Conservation (phyloP, 2,113 vertebrate genomes). For the Malurus cyaneus region DNA sequence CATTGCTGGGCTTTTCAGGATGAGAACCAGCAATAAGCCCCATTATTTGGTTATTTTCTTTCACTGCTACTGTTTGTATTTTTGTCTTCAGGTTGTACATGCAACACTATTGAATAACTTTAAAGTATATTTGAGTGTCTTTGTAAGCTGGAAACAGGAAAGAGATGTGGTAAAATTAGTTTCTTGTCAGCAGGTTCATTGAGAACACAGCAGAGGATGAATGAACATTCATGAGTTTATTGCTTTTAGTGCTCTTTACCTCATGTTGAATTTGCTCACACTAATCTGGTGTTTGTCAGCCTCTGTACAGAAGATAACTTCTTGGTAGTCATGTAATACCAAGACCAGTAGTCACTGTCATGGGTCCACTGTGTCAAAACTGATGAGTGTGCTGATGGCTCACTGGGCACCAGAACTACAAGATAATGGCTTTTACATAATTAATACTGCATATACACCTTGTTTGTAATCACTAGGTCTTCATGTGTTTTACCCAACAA, state of each 20-base stretch:
- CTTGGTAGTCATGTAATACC: neutral
- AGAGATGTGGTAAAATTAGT: neutral
- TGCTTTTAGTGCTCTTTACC: neutral
- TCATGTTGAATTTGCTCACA: neutral
- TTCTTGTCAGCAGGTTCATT: neutral
- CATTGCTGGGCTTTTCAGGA: neutral
- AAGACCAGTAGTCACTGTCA: neutral
- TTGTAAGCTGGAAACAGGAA: neutral
- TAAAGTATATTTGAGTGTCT: neutral
- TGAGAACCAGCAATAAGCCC: neutral
- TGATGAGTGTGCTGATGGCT: neutral
- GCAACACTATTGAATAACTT: neutral
- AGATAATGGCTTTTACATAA: neutral
- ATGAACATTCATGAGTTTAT: neutral
- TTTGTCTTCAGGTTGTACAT: neutral
- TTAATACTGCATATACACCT: neutral
- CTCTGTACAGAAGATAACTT: neutral
- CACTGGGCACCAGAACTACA: accelerated
- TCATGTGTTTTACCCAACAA: neutral
- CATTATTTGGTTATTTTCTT: neutral
- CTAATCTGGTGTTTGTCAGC: neutral
- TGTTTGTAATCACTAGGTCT: neutral
- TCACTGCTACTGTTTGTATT: neutral
- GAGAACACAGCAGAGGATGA: neutral
- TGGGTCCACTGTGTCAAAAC: neutral